Percentiles rank a stretch among this genome's conserved stretches.
These are phyloP conservation scores for Ptychodera flava DNA, from an alignment of 35 echinoderm and acorn worm species.

Conservation along the genomic window DNA sequence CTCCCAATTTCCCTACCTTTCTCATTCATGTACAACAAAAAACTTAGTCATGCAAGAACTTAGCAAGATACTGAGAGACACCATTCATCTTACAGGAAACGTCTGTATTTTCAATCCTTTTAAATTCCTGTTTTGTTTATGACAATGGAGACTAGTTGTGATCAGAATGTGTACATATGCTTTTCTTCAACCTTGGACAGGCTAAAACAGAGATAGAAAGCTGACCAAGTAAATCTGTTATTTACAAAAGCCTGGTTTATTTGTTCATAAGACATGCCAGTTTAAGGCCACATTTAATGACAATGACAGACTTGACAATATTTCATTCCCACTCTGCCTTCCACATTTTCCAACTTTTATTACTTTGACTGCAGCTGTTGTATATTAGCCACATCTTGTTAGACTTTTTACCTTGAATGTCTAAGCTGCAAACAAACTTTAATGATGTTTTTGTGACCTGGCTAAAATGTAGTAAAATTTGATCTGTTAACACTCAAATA, in stretches of 20 bases:
- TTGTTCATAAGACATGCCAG: neutral
- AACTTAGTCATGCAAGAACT: neutral
- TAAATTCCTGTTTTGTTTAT: too few relatives aligned
- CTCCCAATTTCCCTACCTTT: neutral
- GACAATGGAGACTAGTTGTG: too few relatives aligned
- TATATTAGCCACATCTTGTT: neutral
- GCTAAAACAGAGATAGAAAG: too few relatives aligned
- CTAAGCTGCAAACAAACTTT: too few relatives aligned
- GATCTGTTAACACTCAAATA: neutral
- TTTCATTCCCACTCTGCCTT: neutral
- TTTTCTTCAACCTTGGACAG: too few relatives aligned
- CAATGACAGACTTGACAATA: neutral
- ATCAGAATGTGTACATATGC: too few relatives aligned
- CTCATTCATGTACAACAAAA: neutral
- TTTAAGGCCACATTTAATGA: neutral
- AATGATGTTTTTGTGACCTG: too few relatives aligned
- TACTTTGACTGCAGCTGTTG: neutral
- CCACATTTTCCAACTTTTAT: too few relatives aligned
- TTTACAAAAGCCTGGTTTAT: neutral
- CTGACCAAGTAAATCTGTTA: too few relatives aligned
- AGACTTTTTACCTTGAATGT: too few relatives aligned
- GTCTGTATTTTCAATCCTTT: too few relatives aligned
- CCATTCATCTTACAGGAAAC: neutral
- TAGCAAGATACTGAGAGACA: neutral
- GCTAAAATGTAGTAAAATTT: too few relatives aligned